phyloP scores from a whole-genome alignment of 2,113 vertebrate genomes.

The Penelope pileata region DNA sequence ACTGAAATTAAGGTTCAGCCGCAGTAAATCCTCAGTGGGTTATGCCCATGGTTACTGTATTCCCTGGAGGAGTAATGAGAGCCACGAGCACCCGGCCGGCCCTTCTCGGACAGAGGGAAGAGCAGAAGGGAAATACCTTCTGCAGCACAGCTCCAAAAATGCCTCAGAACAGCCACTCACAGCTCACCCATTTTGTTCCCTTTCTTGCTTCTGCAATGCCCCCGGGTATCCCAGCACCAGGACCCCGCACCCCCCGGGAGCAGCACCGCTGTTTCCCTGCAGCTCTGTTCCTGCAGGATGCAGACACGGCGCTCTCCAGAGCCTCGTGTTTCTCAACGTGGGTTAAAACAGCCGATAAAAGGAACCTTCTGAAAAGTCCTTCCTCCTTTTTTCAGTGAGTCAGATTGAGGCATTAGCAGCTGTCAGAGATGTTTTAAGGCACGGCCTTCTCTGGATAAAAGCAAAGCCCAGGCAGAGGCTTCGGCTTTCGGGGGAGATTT shows the following conservation, averaged over 20 bases:
- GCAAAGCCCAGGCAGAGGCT: not conserved
- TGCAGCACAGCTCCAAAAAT: not conserved
- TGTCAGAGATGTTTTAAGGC: slow-evolving; percentile 22
- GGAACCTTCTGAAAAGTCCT: not conserved
- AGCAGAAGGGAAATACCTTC: not conserved
- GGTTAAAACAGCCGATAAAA: slow-evolving; percentile 31
- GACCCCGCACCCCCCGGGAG: too few species aligned
- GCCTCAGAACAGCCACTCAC: not conserved
- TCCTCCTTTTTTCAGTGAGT: slow-evolving; percentile 4
- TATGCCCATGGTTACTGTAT: not conserved
- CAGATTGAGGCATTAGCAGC: not conserved
- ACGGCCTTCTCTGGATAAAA: not conserved
- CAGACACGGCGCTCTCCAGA: not conserved
- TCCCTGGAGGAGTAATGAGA: not conserved
- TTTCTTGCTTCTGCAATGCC: not conserved
- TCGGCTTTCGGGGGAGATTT: not conserved
- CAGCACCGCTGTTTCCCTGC: not conserved
- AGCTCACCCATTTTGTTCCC: not conserved
- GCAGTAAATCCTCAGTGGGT: not conserved
- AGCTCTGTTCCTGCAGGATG: not conserved
- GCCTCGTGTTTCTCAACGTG: rapidly evolving
- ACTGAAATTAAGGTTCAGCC: not conserved
- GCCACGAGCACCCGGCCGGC: not conserved
- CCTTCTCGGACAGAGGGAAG: not conserved
- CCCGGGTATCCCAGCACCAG: not conserved